phyloP scores from a whole-genome alignment of 2,113 vertebrate species.

The Geothlypis trichas region DNA sequence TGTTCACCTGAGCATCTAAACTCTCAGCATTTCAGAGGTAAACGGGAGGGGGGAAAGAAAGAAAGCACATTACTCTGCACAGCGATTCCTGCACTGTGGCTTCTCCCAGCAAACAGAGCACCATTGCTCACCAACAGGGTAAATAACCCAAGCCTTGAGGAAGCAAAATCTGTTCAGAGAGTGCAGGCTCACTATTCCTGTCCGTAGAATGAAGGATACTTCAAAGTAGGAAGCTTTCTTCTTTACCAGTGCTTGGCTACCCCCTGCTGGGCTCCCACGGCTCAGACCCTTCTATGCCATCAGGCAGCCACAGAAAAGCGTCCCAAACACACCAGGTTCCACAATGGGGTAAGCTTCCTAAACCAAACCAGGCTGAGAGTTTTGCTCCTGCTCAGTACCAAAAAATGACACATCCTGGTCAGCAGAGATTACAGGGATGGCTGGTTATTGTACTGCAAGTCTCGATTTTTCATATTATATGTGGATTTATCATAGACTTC shows the following conservation, averaged over 20 bases:
- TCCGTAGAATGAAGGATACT: neutral
- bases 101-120: neutral
- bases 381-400: neutral
- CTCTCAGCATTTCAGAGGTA: neutral
- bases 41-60: neutral
- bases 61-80: neutral
- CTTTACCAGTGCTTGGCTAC: conserved; percentile 88
- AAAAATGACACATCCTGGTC: neutral
- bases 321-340: neutral
- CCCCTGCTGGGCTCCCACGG: conserved; percentile 88
- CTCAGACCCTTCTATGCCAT: conserved; percentile 4
- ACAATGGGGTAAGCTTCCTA: neutral
- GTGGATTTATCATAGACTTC: neutral
- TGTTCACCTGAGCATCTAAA: conserved; percentile 21
- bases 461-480: neutral
- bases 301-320: neutral
- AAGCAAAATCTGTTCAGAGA: neutral
- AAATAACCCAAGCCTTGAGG: neutral
- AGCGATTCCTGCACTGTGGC: fast-evolving
- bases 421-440: neutral
- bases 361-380: neutral
- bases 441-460: neutral
- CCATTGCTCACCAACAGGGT: neutral
- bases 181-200: neutral
- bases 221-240: conserved; percentile 1